Evolutionary conservation across 2,888 invertebrate genomes (phyloP).

Genomic region (Philonicus albiceps): DNA sequence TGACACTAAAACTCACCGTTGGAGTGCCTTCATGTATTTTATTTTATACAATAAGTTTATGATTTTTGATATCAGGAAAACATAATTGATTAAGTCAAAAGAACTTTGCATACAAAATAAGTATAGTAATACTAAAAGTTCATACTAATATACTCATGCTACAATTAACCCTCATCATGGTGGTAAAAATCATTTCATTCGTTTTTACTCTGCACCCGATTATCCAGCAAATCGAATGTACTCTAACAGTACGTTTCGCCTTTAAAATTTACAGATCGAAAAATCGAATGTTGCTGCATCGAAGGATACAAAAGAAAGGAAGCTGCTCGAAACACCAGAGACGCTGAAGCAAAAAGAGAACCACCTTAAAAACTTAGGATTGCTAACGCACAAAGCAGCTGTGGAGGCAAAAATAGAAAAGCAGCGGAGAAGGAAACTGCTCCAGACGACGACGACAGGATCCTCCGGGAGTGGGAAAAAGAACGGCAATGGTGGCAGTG

Average conservation of each 20-base stretch:
- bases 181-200: neutral
- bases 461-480: constrained; percentile 1
- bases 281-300: neutral
- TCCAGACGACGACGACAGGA: constrained; percentile 42
- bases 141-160: neutral
- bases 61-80: too few relatives aligned
- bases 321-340: constrained; percentile 66
- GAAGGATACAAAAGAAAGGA: constrained; percentile 41
- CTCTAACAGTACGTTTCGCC: neutral
- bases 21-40: too few relatives aligned
- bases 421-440: constrained; percentile 64
- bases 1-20: too few relatives aligned
- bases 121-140: neutral
- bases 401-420: constrained; percentile 72
- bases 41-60: too few relatives aligned
- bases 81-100: too few relatives aligned
- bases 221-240: neutral
- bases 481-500: constrained; percentile 37
- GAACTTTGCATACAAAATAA: too few relatives aligned
- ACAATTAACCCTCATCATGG: neutral
- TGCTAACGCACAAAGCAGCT: constrained; percentile 78
- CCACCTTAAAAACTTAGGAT: constrained; percentile 76
- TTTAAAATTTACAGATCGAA: neutral
- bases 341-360: constrained; percentile 75
- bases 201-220: neutral